Evolutionary conservation across 2,113 vertebrate genomes (phyloP), one percentile per base, ranked within the genome.

Genomic region (Vidua macroura): DNA sequence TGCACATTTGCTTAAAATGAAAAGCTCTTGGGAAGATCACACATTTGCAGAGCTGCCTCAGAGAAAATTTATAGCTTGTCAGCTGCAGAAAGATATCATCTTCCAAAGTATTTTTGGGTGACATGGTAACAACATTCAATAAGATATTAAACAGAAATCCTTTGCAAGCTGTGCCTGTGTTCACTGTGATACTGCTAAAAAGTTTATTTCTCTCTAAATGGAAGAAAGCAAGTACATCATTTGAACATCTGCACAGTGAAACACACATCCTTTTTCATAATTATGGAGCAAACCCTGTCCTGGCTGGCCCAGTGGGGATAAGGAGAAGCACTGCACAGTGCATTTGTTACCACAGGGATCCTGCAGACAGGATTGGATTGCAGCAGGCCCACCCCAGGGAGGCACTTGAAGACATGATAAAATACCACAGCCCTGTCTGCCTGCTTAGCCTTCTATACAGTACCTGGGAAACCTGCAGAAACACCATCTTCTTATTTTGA

Each of bases 11-110:
- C 72, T 87, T 92, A 80, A 96, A 93, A 93, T 83, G 64, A 90
- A 93, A 94, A 96, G 82, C 92, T 95, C 91, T 91, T 92, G 67
- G 85, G 87, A 95, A 96, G 92, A 97, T 94, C 89, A 95, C 92
- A 90, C 89, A 63, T 95, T 92, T 91, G 86, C 79, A 93, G 84
- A 92, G 53, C 93, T 94, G 86, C 80, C 94, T 75, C 43, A 85
- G 93, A 93, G 92, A 93, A 97, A 97, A 97, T 97, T 91, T 96
- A 92, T 96, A 94, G 75, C 90, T 81, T 91, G 90, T 95, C 93
- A 96, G 95, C 96, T 97, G 94, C 80, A 85, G 87, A 86, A 95
- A 96, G 92, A 89, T 92, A 97, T 96, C 93, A 86, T 96, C 90
- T 97, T 97, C 76, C 94, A 86, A 55, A 92, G 89, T 96, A 85